Percentiles rank a stretch among this genome's conserved stretches.
Conservation (phyloP, 2,113 vertebrate species). For the Otus sunia region DNA sequence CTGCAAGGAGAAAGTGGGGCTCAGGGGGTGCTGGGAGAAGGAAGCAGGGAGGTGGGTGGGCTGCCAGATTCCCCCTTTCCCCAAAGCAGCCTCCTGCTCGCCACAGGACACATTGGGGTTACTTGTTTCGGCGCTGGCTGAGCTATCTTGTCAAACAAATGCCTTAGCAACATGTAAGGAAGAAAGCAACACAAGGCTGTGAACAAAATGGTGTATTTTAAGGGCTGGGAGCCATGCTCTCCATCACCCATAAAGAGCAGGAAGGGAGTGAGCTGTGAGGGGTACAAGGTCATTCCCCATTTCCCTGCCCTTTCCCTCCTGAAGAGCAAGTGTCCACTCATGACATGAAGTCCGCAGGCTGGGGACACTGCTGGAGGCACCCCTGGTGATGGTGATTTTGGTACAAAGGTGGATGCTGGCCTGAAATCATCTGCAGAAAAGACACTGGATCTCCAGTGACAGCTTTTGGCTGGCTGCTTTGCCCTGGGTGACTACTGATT, state of each 20-base stretch:
- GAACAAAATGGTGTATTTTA: not conserved
- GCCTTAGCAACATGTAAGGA: not conserved
- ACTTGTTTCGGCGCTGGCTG: not conserved
- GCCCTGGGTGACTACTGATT: not conserved
- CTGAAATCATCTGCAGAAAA: not conserved
- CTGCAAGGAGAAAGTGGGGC: not conserved
- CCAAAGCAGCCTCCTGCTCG: not conserved
- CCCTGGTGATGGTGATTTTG: not conserved
- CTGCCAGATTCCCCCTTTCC: not conserved
- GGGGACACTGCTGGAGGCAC: not conserved
- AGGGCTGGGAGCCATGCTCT: not conserved
- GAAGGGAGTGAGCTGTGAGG: not conserved
- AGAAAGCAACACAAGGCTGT: not conserved
- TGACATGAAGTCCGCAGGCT: not conserved
- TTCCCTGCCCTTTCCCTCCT: not conserved
- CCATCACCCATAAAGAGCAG: not conserved
- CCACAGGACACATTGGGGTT: not conserved
- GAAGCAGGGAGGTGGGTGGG: not conserved
- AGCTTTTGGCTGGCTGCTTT: not conserved
- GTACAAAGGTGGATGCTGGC: not conserved
- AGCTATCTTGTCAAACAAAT: not conserved
- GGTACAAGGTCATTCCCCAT: not conserved
- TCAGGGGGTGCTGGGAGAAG: not conserved
- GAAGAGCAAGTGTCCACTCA: not conserved
- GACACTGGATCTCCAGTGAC: not conserved